Base-by-base conservation (phyloP, 2,797 vertebrate genomes). In the Helarctos malayanus region DNA sequence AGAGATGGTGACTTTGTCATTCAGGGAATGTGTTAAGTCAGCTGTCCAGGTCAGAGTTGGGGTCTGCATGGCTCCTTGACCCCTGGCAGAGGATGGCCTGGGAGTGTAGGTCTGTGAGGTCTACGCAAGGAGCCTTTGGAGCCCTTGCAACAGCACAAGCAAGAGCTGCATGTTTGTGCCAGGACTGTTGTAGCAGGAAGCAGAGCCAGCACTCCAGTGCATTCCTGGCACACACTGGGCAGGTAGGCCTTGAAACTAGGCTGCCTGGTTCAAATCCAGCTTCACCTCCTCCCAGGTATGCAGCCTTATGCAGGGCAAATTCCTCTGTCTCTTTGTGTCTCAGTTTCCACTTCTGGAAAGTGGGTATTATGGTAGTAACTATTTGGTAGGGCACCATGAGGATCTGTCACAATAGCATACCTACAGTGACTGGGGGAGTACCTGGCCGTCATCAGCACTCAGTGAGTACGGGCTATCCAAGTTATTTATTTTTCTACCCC, bases 111-210 rank as follows among this genome's bases (percentile, higher is more conserved):
- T 73, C 56, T 96, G 29, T n/a, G 47, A 80, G 38, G 7, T 73
- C 23, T 71, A 7, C n/a, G 29, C 47, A 73, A 49, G 12, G 19
- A 56, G 12, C 49, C 12, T 35, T 73, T 15, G 27, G 25, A 23
- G 12, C 38, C 19, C 5, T n/a, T 23, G 45, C 65, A 76, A 91
- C 27, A 1, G 4, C 41, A 27, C 52, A 73, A n/a, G n/a, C 38
- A 8, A 1, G 0, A 13, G 1, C 16, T 56, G 59, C 76, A 19
- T 75, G 32, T 61, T 49, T 82, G 59, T 21, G 14, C 3, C 47
- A 1, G 32, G 19, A 25, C 61, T 14, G 11, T 38, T 0, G 1
- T 27, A 38, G 41, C 14, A 11, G n/a, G 21, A 21, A 68, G 16
- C 47, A 32, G 59, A 68, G 25, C 1, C 38, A 73, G 32, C 25